A percentile compares a stretch with the other conserved stretches of the same genome.
These are phyloP conservation scores for Caenorhabditis inopinata DNA, from an alignment of 1,140 invertebrate genomes.

Conservation along the genomic window DNA sequence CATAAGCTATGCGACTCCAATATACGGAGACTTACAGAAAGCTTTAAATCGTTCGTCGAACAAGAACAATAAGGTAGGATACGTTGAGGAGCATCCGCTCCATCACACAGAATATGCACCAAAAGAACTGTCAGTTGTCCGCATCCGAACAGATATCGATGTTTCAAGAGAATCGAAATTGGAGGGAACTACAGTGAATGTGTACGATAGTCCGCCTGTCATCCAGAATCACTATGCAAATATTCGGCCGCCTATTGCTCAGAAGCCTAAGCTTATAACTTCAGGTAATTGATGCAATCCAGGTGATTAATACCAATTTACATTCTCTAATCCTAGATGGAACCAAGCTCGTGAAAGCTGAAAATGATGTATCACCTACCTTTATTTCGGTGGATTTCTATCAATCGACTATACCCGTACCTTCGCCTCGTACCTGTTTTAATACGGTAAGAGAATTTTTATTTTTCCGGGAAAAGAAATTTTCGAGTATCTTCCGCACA, in stretches of 20 bases:
- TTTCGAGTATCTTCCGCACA: too few species aligned
- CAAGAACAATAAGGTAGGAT: slow-evolving; percentile 2
- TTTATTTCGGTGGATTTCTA: neutral
- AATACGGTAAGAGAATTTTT: too few species aligned
- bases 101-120: neutral
- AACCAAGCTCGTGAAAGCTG: neutral
- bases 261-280: neutral
- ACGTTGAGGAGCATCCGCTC: neutral
- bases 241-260: neutral
- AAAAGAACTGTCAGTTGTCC: neutral
- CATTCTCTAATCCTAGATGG: neutral
- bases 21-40: neutral
- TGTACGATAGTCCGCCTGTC: neutral
- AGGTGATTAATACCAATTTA: neutral
- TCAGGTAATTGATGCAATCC: too few species aligned
- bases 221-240: slow-evolving; percentile 4
- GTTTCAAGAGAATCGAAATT: neutral
- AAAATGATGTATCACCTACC: neutral
- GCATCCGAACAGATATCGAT: neutral
- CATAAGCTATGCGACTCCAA: neutral
- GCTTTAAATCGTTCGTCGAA: neutral
- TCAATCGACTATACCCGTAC: neutral
- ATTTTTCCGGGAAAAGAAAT: too few species aligned
- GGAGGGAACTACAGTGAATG: neutral
- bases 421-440: neutral